A percentile compares a stretch with the other conserved stretches of the same genome.
Evolutionary conservation across 2,888 invertebrate genomes (phyloP).

Genomic region (Ptychoptera contaminata): DNA sequence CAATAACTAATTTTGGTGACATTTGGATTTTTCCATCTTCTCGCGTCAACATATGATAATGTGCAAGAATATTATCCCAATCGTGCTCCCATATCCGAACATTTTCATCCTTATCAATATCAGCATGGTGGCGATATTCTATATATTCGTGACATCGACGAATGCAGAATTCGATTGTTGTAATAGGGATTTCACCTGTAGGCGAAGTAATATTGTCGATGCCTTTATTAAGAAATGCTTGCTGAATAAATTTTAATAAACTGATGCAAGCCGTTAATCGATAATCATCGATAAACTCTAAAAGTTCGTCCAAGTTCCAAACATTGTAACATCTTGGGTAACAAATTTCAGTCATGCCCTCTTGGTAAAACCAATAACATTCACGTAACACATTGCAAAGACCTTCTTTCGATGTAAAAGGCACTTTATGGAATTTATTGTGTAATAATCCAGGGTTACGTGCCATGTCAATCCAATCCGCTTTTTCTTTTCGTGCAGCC

Average conservation of each 20-base stretch:
- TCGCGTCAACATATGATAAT: slow-evolving; percentile 50
- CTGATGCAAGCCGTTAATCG: slow-evolving; percentile 77
- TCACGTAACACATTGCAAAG: slow-evolving; percentile 61
- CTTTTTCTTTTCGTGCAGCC: slow-evolving; percentile 71
- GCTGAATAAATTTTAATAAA: slow-evolving; percentile 60
- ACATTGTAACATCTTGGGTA: slow-evolving; percentile 81
- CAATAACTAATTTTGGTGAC: slow-evolving; percentile 20
- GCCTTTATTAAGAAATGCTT: slow-evolving; percentile 37
- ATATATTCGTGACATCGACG: slow-evolving; percentile 63
- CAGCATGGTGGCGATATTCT: slow-evolving; percentile 54
- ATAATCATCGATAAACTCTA: slow-evolving; percentile 76
- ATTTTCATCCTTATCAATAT: slow-evolving; percentile 53
- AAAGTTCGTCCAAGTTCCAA: slow-evolving; percentile 64
- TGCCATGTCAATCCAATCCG: slow-evolving; percentile 28
- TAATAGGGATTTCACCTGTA: slow-evolving; percentile 53
- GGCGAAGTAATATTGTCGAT: slow-evolving; percentile 38
- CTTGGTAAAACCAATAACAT: slow-evolving; percentile 74
- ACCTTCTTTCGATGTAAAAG: slow-evolving; percentile 88
- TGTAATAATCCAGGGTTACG: slow-evolving; percentile 47
- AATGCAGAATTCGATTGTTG: slow-evolving; percentile 66
- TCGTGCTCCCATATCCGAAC: slow-evolving; percentile 62
- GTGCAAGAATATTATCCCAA: slow-evolving; percentile 73
- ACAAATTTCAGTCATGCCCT: slow-evolving; percentile 59
- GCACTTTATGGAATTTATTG: slow-evolving; percentile 69
- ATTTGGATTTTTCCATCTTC: slow-evolving; percentile 38